A percentile compares a stretch with the other conserved stretches of the same genome.
These are phyloP conservation scores for Dunckerocampus dactyliophorus DNA, from an alignment of 2,113 vertebrate species.

Conservation along the genomic window DNA sequence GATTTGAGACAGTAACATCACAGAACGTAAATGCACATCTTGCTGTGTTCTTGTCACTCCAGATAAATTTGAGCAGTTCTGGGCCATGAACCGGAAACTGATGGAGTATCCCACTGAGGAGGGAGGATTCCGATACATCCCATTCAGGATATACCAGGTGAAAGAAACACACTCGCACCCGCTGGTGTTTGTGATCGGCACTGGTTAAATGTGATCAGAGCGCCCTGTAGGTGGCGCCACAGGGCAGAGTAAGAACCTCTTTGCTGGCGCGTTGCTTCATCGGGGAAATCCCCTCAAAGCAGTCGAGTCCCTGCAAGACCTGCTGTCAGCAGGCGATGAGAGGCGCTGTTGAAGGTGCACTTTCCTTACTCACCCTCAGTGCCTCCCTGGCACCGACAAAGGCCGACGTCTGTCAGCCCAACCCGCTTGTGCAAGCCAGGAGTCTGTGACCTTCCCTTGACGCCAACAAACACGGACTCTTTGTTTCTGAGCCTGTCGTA, in stretches of 20 bases:
- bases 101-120: conserved; percentile 95
- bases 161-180: conserved; percentile 9
- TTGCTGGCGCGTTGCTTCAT: neutral
- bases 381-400: too few relatives aligned
- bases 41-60: conserved; percentile 24
- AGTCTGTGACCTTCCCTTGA: neutral
- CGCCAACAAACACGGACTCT: neutral
- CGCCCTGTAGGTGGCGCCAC: conserved; percentile 50
- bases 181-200: too few relatives aligned
- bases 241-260: conserved; percentile 1
- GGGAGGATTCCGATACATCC: conserved; percentile 93
- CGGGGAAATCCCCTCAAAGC: neutral
- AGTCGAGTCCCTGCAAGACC: neutral
- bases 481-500: conserved; percentile 2
- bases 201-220: neutral
- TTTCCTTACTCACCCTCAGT: too few relatives aligned
- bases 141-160: conserved; percentile 99
- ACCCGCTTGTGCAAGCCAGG: conserved; percentile 1
- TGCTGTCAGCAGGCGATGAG: neutral
- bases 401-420: neutral
- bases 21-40: too few relatives aligned
- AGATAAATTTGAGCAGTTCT: conserved; percentile 99
- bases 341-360: neutral
- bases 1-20: too few relatives aligned
- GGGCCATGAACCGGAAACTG: conserved; percentile 98